Conservation (phyloP, 2,888 invertebrate genomes). For the Priocnemis perturbator region DNA sequence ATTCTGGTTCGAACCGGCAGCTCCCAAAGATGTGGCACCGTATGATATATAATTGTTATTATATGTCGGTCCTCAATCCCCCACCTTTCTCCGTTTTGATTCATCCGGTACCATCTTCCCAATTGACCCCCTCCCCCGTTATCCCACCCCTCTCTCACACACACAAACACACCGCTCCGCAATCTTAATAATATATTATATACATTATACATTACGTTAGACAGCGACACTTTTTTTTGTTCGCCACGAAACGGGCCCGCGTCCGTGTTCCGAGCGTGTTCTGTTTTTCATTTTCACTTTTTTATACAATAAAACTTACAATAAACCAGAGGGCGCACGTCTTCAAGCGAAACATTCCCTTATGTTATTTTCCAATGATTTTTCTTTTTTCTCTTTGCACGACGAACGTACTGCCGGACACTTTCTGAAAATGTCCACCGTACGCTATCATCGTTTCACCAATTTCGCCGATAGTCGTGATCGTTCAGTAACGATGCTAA, state of each 20-base stretch:
- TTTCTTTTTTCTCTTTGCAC: constrained; percentile 17
- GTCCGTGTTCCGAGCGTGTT: constrained; percentile 59
- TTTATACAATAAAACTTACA: constrained; percentile 67
- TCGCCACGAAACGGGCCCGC: constrained; percentile 60
- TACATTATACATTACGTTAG: constrained; percentile 47
- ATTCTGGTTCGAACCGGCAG: constrained; percentile 59
- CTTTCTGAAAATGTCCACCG: neutral
- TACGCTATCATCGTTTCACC: neutral
- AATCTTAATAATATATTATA: constrained; percentile 23
- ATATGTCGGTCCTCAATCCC: constrained; percentile 14
- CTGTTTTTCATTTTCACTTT: constrained; percentile 69
- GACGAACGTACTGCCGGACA: constrained; percentile 7
- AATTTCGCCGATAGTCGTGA: neutral
- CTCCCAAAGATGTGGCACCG: constrained; percentile 64
- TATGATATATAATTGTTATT: constrained; percentile 34
- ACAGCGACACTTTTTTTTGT: constrained; percentile 44
- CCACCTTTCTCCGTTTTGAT: constrained; percentile 11
- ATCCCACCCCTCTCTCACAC: neutral
- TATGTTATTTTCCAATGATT: constrained; percentile 40
- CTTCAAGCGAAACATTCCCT: constrained; percentile 41
- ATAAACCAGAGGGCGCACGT: constrained; percentile 54
- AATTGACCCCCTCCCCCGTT: neutral
- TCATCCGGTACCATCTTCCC: constrained; percentile 15
- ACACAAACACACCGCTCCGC: neutral
- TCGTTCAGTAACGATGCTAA: no score